These are phyloP conservation scores for Psix sp. DNA, from an alignment of 1,140 invertebrate genomes.

Conservation along the genomic window DNA sequence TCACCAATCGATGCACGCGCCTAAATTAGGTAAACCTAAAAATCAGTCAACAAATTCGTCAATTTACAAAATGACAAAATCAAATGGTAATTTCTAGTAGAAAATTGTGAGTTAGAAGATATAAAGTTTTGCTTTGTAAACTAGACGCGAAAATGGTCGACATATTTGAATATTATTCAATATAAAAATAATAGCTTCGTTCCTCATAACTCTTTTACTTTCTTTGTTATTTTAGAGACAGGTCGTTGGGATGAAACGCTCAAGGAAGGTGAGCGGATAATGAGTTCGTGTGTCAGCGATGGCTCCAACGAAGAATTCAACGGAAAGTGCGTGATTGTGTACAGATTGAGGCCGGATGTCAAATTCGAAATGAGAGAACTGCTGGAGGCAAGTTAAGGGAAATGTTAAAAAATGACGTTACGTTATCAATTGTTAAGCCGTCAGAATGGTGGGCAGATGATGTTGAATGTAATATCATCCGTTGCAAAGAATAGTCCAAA, in stretches of 20 bases:
- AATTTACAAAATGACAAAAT: too few species aligned
- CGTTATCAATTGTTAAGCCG: background rate
- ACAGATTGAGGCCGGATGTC: conserved; percentile 74
- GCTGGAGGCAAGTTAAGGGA: conserved; percentile 75
- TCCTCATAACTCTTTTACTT: background rate
- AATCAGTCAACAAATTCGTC: background rate
- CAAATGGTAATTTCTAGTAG: too few species aligned
- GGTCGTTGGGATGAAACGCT: conserved; percentile 75
- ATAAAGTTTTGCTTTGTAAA: conserved; percentile 1
- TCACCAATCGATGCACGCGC: conserved; percentile 75
- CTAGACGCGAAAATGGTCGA: too few species aligned
- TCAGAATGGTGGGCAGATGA: background rate
- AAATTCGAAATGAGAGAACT: conserved; percentile 77
- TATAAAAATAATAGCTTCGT: background rate
- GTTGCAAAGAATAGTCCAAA: background rate
- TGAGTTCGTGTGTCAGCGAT: conserved; percentile 76
- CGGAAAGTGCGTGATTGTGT: conserved; percentile 78
- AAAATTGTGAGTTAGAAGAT: too few species aligned
- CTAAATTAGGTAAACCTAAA: conserved; percentile 70
- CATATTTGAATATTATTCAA: background rate
- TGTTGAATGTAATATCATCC: too few species aligned
- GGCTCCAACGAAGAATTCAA: conserved; percentile 74
- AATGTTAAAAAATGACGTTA: background rate
- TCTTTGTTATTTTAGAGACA: conserved; percentile 71
- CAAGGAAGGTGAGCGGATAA: conserved; percentile 68